phyloP scores from a whole-genome alignment of 2,113 vertebrate species.

The Geococcyx californianus region DNA sequence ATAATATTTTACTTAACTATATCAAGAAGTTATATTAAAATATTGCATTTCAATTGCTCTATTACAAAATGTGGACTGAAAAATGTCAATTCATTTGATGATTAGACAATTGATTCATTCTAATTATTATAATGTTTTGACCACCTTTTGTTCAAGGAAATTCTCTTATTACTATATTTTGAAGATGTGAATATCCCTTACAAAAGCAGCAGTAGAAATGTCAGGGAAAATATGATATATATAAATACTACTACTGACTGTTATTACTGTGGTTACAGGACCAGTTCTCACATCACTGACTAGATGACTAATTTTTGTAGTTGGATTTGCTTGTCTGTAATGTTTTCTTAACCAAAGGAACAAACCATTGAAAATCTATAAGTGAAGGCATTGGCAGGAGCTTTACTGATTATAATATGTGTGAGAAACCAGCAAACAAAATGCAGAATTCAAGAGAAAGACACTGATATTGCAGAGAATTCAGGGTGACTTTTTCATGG shows the following conservation, averaged over 20 bases:
- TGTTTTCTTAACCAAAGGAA: background rate
- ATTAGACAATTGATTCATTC: background rate
- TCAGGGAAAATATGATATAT: background rate
- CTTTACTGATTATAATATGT: slow-evolving; percentile 8
- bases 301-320: background rate
- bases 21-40: background rate
- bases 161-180: background rate
- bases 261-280: background rate
- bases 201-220: background rate
- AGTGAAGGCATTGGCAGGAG: background rate
- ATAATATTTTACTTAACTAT: background rate
- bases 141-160: background rate
- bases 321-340: slow-evolving; percentile 9
- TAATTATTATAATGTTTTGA: background rate
- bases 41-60: background rate
- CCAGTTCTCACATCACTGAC: background rate
- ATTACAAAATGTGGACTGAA: background rate
- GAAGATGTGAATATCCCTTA: background rate
- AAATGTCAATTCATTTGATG: background rate
- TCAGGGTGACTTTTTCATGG: background rate
- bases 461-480: background rate
- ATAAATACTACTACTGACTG: background rate
- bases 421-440: background rate
- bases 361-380: slow-evolving; percentile 19
- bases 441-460: slow-evolving; percentile 20